Base-by-base conservation (phyloP, 2,113 vertebrate species). In the Stomatorhinus ivindoensis region DNA sequence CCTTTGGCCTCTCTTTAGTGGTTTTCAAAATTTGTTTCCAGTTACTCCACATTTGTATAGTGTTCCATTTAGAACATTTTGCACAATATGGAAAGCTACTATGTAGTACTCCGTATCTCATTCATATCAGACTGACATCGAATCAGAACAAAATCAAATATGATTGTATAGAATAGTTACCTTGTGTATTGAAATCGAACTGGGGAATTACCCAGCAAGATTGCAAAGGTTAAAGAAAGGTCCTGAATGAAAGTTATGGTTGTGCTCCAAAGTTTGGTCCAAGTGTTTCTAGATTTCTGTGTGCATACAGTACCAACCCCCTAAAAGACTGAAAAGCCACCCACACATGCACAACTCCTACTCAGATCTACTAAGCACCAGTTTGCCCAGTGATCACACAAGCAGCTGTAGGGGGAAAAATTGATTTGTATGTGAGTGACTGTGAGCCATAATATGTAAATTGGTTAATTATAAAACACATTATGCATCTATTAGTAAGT, bases 281-380 rank as follows among this genome's bases (percentile, higher is more conserved):
- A 39, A 39, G 35, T 39, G 27, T 76, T 76, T 76, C 5, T 42
- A 39, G 35, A 39, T 80, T 80, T 42, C 15, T 80, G 65, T 35
- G 11, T 61, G n/a, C 10, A 31, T 39, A 42, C 15, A 76, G 73
- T 76, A 76, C 1, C 5, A 76, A 76, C 73, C 15, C 31, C 35
- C 9, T 6, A 69, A 69, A 69, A 69, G 61, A 65, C 24, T 65
- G 58, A 65, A 24, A 65, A n/a, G 58, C 58, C 42, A 39, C 80
- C 27, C 46, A 58, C 76, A 76, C 44, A 55, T 50, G 24, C 13
- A n/a, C 58, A 27, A 6, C 21, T 48, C 47, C 84, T n/a, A 42
- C 69, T 89, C 47, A 27, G 35, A 51, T 61, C 73, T 82, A 85
- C 83, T 91, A 92, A 87, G 55, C 19, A 61, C 35, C 55, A 65